phyloP scores from a whole-genome alignment of 2,113 vertebrate species.

The Pseudonaja textilis region DNA sequence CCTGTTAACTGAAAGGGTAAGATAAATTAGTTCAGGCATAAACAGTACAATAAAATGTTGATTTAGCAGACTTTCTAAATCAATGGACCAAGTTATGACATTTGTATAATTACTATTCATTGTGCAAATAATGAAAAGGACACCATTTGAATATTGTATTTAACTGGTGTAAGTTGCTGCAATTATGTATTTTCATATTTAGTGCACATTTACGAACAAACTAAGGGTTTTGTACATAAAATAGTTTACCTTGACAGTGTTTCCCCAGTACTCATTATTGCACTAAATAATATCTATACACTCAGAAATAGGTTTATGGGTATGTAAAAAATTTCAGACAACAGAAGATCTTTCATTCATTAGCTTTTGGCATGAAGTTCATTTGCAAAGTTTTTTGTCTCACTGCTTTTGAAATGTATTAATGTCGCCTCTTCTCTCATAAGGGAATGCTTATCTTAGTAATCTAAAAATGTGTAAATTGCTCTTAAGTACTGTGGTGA shows the following conservation, averaged over 20 bases:
- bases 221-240: not conserved
- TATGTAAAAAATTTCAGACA: not conserved
- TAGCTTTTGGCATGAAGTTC: not conserved
- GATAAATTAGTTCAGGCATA: not conserved
- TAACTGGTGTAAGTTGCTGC: not conserved
- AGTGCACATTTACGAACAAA: not conserved
- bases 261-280: not conserved
- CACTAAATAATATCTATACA: not conserved
- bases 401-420: slow-evolving; percentile 19
- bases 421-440: not conserved
- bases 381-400: not conserved
- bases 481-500: slow-evolving; percentile 28
- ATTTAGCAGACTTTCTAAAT: not conserved
- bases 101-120: not conserved
- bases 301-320: not conserved
- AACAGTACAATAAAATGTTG: not conserved
- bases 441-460: slow-evolving; percentile 29
- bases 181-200: not conserved
- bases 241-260: not conserved
- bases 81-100: not conserved
- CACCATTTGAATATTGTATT: not conserved
- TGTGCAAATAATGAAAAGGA: not conserved
- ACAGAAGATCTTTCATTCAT: not conserved
- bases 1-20: not conserved
- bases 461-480: slow-evolving; percentile 22